Conservation (phyloP, 2,797 vertebrate species). For the Phalloptychus januarius region DNA sequence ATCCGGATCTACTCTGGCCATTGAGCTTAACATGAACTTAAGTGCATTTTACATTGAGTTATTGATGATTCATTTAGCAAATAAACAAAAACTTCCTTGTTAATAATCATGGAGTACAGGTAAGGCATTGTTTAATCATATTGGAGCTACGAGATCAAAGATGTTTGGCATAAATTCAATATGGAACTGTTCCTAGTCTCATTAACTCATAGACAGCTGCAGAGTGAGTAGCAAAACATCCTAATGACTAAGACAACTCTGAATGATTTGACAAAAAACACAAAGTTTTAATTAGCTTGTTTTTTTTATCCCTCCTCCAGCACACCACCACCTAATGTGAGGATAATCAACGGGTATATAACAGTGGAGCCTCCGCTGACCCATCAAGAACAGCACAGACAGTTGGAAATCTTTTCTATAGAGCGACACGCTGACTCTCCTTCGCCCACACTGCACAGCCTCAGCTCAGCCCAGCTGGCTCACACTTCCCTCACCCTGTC, state of each 20-base stretch:
- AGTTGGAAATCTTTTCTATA: conserved; percentile 28
- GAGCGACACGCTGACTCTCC: conserved; percentile 24
- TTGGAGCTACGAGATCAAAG: background rate
- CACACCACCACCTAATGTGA: conserved; percentile 84
- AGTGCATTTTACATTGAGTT: background rate
- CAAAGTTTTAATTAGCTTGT: background rate
- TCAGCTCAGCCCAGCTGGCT: conserved; percentile 56
- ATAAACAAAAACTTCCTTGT: background rate
- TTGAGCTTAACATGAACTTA: background rate
- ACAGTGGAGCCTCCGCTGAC: conserved; percentile 86
- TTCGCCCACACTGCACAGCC: conserved; percentile 41
- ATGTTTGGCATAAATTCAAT: background rate
- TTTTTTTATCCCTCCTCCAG: conserved; percentile 53
- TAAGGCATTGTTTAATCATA: background rate
- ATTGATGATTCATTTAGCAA: background rate
- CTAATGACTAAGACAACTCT: background rate
- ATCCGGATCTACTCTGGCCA: background rate
- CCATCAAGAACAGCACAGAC: conserved; percentile 81
- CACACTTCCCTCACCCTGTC: conserved; percentile 61
- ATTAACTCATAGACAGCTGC: background rate
- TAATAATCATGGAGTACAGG: background rate
- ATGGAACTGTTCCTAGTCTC: background rate
- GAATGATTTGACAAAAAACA: background rate
- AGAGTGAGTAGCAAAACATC: background rate
- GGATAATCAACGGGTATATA: conserved; percentile 87